These are phyloP conservation scores for Dolichoris vasculosae DNA, from an alignment of 1,140 invertebrate species.

Conservation along the genomic window DNA sequence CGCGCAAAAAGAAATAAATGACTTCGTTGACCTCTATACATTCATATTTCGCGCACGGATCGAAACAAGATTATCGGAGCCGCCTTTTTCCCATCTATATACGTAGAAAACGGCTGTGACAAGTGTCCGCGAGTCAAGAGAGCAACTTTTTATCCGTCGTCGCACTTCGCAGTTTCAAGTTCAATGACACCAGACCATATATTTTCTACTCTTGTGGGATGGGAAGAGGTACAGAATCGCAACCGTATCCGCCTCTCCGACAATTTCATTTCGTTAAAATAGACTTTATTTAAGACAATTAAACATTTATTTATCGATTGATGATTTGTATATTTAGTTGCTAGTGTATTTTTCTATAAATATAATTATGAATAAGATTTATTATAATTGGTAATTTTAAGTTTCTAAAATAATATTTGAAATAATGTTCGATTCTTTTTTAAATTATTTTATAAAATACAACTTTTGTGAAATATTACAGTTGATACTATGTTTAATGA, in stretches of 20 bases:
- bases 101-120: neutral
- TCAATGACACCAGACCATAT: constrained; percentile 29
- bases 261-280: neutral
- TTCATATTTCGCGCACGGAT: neutral
- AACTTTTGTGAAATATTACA: no score
- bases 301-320: neutral
- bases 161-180: neutral
- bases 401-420: no score
- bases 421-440: no score
- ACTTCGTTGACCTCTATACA: neutral
- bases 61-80: neutral
- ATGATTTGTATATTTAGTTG: neutral
- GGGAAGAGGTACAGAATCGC: no score
- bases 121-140: neutral
- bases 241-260: neutral
- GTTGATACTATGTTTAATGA: no score
- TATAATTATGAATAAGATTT: no score
- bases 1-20: neutral
- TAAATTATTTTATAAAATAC: no score
- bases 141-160: constrained; percentile 1
- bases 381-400: no score
- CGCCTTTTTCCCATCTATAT: neutral
- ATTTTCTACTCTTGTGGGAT: neutral
- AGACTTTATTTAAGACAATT: neutral
- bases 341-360: neutral